Conservation (phyloP, 2,888 invertebrate genomes). For the Alcis repandata region DNA sequence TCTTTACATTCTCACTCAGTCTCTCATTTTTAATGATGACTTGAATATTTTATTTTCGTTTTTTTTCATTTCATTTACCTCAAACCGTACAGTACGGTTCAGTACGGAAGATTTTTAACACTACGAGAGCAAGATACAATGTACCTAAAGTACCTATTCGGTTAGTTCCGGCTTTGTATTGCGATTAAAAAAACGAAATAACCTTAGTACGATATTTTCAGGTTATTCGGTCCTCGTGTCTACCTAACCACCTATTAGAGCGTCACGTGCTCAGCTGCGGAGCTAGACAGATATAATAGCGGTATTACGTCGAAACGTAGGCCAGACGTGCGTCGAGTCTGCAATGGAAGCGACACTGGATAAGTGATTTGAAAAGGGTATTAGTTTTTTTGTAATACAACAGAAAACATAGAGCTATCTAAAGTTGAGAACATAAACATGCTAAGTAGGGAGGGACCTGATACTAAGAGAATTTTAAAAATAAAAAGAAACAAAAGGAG, state of each 20-base stretch:
- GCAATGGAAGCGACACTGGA: slow-evolving; percentile 1
- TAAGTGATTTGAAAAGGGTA: slow-evolving; percentile 11
- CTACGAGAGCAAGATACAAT: no score
- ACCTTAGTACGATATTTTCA: slow-evolving; percentile 2
- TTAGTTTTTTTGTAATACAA: background rate
- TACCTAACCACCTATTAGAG: slow-evolving; percentile 13
- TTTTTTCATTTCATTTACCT: no score
- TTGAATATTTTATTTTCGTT: no score
- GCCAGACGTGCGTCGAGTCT: slow-evolving; percentile 15
- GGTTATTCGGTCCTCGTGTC: slow-evolving; percentile 12
- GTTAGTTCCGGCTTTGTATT: no score
- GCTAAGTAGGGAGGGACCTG: no score
- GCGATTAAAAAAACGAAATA: background rate
- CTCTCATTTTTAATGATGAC: no score
- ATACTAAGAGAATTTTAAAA: no score
- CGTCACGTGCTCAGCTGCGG: slow-evolving; percentile 38
- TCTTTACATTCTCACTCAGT: no score
- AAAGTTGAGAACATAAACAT: background rate
- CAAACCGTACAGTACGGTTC: no score
- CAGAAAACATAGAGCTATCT: background rate
- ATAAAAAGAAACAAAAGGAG: no score
- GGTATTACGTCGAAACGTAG: slow-evolving; percentile 29
- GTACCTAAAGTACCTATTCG: no score
- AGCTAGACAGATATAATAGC: slow-evolving; percentile 38
- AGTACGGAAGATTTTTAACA: no score